phyloP scores from a whole-genome alignment of 2,888 invertebrate genomes.

The Stenodera caucasica region DNA sequence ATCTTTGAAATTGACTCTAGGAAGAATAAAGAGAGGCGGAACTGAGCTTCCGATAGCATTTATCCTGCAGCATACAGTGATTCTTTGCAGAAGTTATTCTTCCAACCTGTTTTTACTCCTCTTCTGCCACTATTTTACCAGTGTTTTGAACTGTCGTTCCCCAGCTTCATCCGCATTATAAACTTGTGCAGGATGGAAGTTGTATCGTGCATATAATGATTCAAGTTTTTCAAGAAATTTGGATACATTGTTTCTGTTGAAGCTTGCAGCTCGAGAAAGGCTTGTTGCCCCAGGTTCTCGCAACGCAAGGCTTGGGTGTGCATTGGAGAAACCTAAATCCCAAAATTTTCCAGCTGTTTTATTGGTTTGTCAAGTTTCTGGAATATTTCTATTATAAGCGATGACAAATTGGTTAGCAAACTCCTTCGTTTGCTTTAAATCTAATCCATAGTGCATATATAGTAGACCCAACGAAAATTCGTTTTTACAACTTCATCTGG shows the following conservation, averaged over 20 bases:
- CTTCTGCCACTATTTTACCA: slow-evolving; percentile 36
- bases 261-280: slow-evolving; percentile 12
- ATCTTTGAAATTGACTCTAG: slow-evolving; percentile 16
- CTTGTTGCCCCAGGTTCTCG: slow-evolving; percentile 11
- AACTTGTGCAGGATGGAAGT: slow-evolving; percentile 27
- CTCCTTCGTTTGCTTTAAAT: too few relatives aligned
- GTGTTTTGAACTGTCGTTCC: slow-evolving; percentile 39
- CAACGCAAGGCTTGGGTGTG: too few relatives aligned
- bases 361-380: too few relatives aligned
- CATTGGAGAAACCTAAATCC: too few relatives aligned
- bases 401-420: too few relatives aligned
- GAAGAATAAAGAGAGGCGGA: slow-evolving; percentile 13
- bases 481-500: too few relatives aligned
- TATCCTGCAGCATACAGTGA: slow-evolving; percentile 27
- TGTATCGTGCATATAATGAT: slow-evolving; percentile 17
- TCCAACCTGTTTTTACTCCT: slow-evolving; percentile 40
- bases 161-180: slow-evolving; percentile 44
- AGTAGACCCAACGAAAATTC: too few relatives aligned
- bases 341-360: too few relatives aligned
- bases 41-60: slow-evolving; percentile 15
- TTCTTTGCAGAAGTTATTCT: slow-evolving; percentile 38
- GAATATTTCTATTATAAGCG: too few relatives aligned
- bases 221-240: slow-evolving; percentile 21
- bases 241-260: slow-evolving; percentile 12
- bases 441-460: too few relatives aligned